A percentile compares a stretch with the other conserved stretches of the same genome.
Conservation (phyloP, 2,113 vertebrate species). For the zebrafish (Danio rerio) region GRCz12tu NC_133184.1:49944501-49945000, state of each 20-base stretch:
- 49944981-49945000: background rate
- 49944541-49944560: slow-evolving; percentile 40
- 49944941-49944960: background rate
- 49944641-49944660: slow-evolving; percentile 50
- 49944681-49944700: slow-evolving; percentile 16
- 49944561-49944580: slow-evolving; percentile 13
- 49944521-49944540: slow-evolving; percentile 15
- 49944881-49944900: slow-evolving; percentile 59
- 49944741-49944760: background rate
- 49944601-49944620: slow-evolving; percentile 39
- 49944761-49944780: background rate
- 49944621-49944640: slow-evolving; percentile 38
- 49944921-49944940: background rate
- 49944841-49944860: background rate
- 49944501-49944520: background rate
- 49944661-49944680: slow-evolving; percentile 7
- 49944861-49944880: slow-evolving; percentile 17
- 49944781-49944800: background rate
- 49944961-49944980: background rate
- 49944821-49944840: background rate
- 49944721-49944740: background rate
- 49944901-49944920: slow-evolving; percentile 29
- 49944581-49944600: slow-evolving; percentile 48
- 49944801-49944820: background rate
- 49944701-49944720: background rate